phyloP scores from a whole-genome alignment of 2,113 vertebrate genomes.

The Oreochromis aureus region DNA sequence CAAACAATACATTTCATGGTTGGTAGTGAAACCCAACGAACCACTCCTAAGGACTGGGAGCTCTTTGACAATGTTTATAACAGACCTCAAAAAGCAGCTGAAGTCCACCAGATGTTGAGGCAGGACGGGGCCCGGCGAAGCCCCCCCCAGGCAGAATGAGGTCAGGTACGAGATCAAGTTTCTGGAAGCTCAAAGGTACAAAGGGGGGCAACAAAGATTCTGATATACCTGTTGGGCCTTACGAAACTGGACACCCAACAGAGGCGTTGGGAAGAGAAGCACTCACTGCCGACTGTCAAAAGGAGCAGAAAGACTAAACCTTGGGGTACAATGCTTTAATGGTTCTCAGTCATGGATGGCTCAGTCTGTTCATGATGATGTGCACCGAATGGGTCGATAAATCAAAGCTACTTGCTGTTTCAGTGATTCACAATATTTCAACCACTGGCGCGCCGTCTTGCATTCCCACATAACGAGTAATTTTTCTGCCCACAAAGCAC shows the following conservation, averaged over 20 bases:
- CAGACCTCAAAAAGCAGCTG: slow-evolving; percentile 54
- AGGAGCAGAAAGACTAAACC: slow-evolving; percentile 46
- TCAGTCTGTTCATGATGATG: neutral
- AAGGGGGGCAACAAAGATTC: slow-evolving; percentile 65
- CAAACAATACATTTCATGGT: slow-evolving; percentile 38
- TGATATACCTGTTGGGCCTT: slow-evolving; percentile 69
- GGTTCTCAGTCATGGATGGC: slow-evolving; percentile 34
- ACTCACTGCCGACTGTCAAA: slow-evolving; percentile 49
- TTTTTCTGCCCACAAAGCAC: slow-evolving; percentile 35
- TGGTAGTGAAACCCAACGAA: slow-evolving; percentile 32
- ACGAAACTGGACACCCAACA: slow-evolving; percentile 66
- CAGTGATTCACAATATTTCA: slow-evolving; percentile 11
- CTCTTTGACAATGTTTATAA: slow-evolving; percentile 59
- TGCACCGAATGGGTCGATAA: slow-evolving; percentile 19
- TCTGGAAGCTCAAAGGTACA: slow-evolving; percentile 68
- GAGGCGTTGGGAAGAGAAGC: slow-evolving; percentile 57
- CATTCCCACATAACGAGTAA: slow-evolving; percentile 1
- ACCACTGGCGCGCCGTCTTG: slow-evolving; percentile 7
- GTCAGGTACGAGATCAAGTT: slow-evolving; percentile 75
- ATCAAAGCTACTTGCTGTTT: slow-evolving; percentile 29
- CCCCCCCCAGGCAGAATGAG: slow-evolving; percentile 70
- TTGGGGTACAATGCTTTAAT: slow-evolving; percentile 30
- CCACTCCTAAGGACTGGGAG: slow-evolving; percentile 31
- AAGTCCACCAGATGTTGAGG: slow-evolving; percentile 69
- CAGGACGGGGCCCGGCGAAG: slow-evolving; percentile 39